Evolutionary conservation across 2,797 vertebrate species (phyloP), one percentile per base, ranked within the genome.

Genomic region (Lacerta bilineata): DNA sequence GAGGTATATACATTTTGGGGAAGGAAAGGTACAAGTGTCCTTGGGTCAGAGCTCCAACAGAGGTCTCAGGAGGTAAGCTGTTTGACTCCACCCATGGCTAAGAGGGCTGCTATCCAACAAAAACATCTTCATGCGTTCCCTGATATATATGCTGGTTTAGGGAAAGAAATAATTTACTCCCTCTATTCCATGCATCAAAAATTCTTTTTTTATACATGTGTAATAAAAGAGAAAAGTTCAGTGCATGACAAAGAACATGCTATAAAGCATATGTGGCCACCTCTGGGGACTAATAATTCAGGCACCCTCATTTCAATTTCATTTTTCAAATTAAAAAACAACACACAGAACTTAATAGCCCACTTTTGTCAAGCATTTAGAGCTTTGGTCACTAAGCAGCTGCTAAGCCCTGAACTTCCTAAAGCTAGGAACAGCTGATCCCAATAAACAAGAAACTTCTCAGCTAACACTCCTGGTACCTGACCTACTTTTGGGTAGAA

Each of bases 241-340:
- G 86, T 92, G 66, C 85, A 91, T 83, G 88, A 93, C 87, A 92
- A 90, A 75, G 55, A 94, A 85, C 87, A 88, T 92, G 93, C 90
- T 92, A 50, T 83, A 76, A 88, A 66, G 68, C 90, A 75, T 71
- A 86, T 72, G 64, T 86, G 93, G 50, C 80, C 90, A 55, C 89
- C 93, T 95, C 86, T 88, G 77, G 90, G 93, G 92, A 46, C 92
- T 86, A 93, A 94, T 95, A 94, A 95, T 89, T 96, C 92, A 94
- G 89, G 81, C 74, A 71, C 77, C 84, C 86, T 95, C 88, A 90
- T 90, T 89, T 94, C 92, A 92, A 84, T 96, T 93, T 75, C 80
- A 91, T 25, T 89, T 88, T 89, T 94, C 18, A 50, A 92, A 78
- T 50, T 74, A 41, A 75, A 41, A 25, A 43, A 76, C 23, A 43